Evolutionary conservation across 2,888 invertebrate genomes (phyloP), one percentile per base, ranked within the genome.

Genomic region (Sialis lutaria): DNA sequence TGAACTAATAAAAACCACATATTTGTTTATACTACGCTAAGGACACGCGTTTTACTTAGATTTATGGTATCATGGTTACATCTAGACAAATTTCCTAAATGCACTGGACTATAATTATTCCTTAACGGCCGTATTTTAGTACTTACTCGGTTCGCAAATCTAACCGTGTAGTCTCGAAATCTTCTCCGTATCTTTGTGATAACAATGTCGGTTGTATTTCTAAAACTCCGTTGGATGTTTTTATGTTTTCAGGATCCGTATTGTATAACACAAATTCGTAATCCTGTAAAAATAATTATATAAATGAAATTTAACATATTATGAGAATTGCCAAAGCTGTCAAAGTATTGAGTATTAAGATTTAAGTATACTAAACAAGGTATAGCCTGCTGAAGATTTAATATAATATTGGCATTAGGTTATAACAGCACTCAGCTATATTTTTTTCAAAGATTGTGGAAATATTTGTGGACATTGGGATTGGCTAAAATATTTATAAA

Each of bases 241-340:
- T 67, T 1, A 71, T 64, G 9, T 77, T 69, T 42, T 71, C 68
- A 1, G 67, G 59, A 41, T 72, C 72, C 55, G 76, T 68, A 45
- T 68, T 58, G 53, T 77, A 79, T 10, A 75, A 65, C 51, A 77
- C 77, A 62, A 80, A 81, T 30, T 79, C 76, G 55, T 68, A 75
- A 57, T 77, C 76, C 78, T 79, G 56, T 5, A 55, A 53, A 50
- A 45, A 3, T 6, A 42, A 33, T 6, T 47, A 35, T 22, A 22
- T 4, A 22, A 22, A 22, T 22, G 22, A 22, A 22, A 9, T 12
- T 43, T 41, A 44, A 44, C 22, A 22, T 35, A 22, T 32, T 22
- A 33, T 33, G 9, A 32, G 5, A 22, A 9, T 9, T n/a, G 22
- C n/a, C n/a, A n/a, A 44, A 33, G 10, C 10, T n/a, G n/a, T n/a